Conservation (phyloP, 2,797 vertebrate genomes). For the Lophura swinhoii region DNA sequence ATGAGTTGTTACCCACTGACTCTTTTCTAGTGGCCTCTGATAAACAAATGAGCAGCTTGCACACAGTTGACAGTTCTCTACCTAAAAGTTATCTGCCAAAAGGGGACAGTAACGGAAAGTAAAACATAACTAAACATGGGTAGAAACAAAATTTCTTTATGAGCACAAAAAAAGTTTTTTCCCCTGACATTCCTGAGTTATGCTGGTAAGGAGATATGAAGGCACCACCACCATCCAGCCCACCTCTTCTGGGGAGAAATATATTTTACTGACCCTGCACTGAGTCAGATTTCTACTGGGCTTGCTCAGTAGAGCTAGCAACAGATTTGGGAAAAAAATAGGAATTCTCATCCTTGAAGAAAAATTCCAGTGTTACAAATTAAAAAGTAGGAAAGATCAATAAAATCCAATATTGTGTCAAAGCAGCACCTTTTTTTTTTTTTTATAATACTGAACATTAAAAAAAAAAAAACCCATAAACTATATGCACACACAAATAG, state of each 20-base stretch:
- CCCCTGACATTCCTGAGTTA: neutral
- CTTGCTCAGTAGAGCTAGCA: neutral
- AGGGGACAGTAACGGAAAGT: neutral
- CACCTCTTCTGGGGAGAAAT: neutral
- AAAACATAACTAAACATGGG: neutral
- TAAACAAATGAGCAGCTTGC: slow-evolving; percentile 24
- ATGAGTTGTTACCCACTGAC: slow-evolving; percentile 50
- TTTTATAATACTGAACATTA: neutral
- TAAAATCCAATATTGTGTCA: neutral
- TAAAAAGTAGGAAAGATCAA: neutral
- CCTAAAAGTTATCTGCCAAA: slow-evolving; percentile 8
- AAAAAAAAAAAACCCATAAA: slow-evolving; percentile 35
- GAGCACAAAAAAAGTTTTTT: neutral
- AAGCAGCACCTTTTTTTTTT: neutral
- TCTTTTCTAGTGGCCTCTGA: slow-evolving; percentile 7
- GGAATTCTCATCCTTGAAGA: neutral
- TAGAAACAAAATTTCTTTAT: neutral
- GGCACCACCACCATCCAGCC: neutral
- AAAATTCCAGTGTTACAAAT: neutral
- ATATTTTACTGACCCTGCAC: neutral
- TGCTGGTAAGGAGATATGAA: neutral
- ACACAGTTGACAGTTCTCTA: neutral
- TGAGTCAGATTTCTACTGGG: neutral
- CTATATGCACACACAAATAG: neutral
- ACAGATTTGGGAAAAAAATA: neutral